Conservation (phyloP, 2,888 invertebrate species). For the Acronicta alni region DNA sequence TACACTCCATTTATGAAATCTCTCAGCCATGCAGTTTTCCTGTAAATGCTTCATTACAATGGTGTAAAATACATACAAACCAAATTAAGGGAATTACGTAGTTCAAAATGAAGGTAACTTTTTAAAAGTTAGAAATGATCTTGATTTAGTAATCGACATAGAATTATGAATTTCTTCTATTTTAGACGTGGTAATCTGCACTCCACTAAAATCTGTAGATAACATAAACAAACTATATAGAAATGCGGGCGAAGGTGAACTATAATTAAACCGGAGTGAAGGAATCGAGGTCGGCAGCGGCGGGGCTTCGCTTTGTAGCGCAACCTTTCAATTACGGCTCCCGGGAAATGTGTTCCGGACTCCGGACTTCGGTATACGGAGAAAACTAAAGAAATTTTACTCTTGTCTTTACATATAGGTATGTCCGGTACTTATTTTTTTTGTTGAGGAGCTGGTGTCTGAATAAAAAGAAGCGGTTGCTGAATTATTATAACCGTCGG, state of each 20-base stretch:
- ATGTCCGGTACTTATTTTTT: not conserved
- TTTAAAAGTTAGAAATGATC: no score
- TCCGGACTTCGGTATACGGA: constrained; percentile 5
- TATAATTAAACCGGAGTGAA: constrained; percentile 71
- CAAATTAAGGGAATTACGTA: no score
- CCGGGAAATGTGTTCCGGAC: constrained; percentile 47
- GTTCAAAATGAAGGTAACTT: no score
- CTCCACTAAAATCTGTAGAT: constrained; percentile 16
- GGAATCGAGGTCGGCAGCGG: constrained; percentile 67
- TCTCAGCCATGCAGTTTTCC: no score
- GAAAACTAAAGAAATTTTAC: constrained; percentile 37
- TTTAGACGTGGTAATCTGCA: not conserved
- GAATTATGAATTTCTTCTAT: not conserved
- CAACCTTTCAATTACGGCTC: constrained; percentile 62
- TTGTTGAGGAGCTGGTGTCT: no score
- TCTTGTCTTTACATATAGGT: constrained; percentile 24
- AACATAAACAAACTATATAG: constrained; percentile 44
- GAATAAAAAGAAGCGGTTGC: no score
- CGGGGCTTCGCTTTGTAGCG: constrained; percentile 62
- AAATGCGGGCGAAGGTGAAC: constrained; percentile 64
- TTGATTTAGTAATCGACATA: no score
- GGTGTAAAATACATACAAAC: no score
- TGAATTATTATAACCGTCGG: no score
- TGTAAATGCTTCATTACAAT: no score
- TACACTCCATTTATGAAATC: no score